Evolutionary conservation across 2,888 invertebrate species (phyloP), one percentile per base, ranked within the genome.

Genomic region (Graphium colonna): DNA sequence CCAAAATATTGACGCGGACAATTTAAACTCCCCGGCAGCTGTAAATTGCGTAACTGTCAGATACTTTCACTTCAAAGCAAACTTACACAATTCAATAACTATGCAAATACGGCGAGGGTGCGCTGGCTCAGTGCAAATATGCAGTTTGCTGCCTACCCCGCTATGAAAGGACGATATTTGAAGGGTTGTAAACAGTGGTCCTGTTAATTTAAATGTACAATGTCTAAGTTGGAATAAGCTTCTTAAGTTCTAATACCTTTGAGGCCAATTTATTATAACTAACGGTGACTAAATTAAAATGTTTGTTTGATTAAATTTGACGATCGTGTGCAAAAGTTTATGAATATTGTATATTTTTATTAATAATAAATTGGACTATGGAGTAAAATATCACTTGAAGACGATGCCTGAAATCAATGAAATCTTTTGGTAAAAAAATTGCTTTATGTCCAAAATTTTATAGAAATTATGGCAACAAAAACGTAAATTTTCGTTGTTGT

Each of bases 21-120:
- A 52, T 43, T 33, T 43, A 43, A 47, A 52, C 36, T 36, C 33
- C 1, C 42, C 36, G 47, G 38, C 47, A 48, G 52, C 18, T 43
- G 42, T 43, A 52, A 52, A 52, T 52, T 52, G 42, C 47, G 43
- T 28, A 52, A 43, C 47, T 43, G 52, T 52, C 52, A 42, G 47
- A 36, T 31, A 13, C 28, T 52, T 43, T 48, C 42, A 17, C 52
- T 48, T 52, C 47, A 52, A 43, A 47, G 52, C 28, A 48, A 52
- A 52, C 52, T 48, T 50, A 44, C 53, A 53, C 60, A 56, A 63
- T 62, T 63, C 64, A 63, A 67, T 67, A 67, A 67, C 62, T 67
- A 65, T 67, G 66, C 64, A 67, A 67, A 67, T 65, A 62, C 39
- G 31, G 41, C 41, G 43, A 38, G 33, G 47, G 36, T 47, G 46